Evolutionary conservation across 2,888 invertebrate species (phyloP).

Genomic region (Cerastoderma edule): DNA sequence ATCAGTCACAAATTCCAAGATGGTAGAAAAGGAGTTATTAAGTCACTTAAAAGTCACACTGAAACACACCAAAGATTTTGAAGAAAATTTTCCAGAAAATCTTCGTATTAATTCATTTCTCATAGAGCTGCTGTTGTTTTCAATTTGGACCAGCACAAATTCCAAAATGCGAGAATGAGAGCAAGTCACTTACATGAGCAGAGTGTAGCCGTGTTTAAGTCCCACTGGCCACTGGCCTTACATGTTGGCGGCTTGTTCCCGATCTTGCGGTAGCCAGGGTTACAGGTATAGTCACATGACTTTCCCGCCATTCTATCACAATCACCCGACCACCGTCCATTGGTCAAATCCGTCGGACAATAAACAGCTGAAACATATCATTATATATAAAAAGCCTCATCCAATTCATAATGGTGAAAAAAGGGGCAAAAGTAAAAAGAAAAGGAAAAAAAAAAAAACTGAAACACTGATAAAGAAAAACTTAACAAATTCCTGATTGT

Average conservation of each 20-base stretch:
- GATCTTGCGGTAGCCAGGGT: neutral
- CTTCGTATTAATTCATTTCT: no score
- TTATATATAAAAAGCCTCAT: no score
- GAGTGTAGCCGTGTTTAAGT: neutral
- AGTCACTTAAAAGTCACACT: no score
- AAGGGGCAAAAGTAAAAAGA: no score
- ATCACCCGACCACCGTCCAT: conserved; percentile 5
- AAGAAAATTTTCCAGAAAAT: no score
- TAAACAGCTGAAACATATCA: conserved; percentile 23
- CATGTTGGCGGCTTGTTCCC: neutral
- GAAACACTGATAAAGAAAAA: neutral
- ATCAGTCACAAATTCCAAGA: no score
- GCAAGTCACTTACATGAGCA: conserved; percentile 1
- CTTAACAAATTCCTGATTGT: no score
- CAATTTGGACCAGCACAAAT: no score
- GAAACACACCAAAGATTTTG: no score
- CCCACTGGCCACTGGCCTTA: conserved; percentile 1
- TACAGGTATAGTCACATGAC: conserved; percentile 18
- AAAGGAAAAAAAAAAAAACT: neutral
- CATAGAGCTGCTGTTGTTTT: no score
- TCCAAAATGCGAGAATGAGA: neutral
- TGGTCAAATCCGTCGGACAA: conserved; percentile 9
- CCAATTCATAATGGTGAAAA: no score
- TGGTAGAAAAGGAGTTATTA: no score
- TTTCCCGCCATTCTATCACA: conserved; percentile 9